Conservation (phyloP, 2,888 invertebrate species). For the Troglohyphantes excavatus region DNA sequence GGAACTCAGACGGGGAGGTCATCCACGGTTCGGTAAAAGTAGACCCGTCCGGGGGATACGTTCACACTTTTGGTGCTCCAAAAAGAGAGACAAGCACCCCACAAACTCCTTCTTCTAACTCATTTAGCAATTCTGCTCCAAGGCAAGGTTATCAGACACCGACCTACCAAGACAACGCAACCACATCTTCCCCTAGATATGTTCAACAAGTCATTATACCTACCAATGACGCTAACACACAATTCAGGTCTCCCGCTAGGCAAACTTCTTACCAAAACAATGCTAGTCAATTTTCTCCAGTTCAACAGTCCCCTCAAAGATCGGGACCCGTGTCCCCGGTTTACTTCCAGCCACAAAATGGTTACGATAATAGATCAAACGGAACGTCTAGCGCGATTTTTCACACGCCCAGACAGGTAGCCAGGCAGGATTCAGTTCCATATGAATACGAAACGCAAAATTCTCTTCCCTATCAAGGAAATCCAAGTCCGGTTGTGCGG, state of each 20-base stretch:
- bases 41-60: slow-evolving; percentile 71
- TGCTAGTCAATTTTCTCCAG: slow-evolving; percentile 65
- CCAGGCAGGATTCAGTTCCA: slow-evolving; percentile 54
- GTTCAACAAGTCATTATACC: slow-evolving; percentile 62
- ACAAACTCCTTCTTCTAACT: slow-evolving; percentile 22
- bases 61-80: slow-evolving; percentile 73
- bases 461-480: slow-evolving; percentile 19
- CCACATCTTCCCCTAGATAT: slow-evolving; percentile 52
- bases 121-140: not conserved
- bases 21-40: slow-evolving; percentile 61
- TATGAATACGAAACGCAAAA: slow-evolving; percentile 35
- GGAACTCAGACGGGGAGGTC: slow-evolving; percentile 15
- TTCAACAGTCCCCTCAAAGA: slow-evolving; percentile 55
- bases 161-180: slow-evolving; percentile 50
- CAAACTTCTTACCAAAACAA: slow-evolving; percentile 60
- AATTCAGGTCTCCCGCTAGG: slow-evolving; percentile 38
- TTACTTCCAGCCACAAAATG: slow-evolving; percentile 56
- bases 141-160: slow-evolving; percentile 22
- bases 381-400: slow-evolving; percentile 14
- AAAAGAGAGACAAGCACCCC: slow-evolving; percentile 58
- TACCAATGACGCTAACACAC: slow-evolving; percentile 29
- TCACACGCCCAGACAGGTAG: slow-evolving; percentile 12
- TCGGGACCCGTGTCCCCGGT: slow-evolving; percentile 23
- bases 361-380: slow-evolving; percentile 23
- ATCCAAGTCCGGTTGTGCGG: slow-evolving; percentile 5